Evolutionary conservation across 2,888 invertebrate species (phyloP).

Genomic region (Drosophila koepferae): DNA sequence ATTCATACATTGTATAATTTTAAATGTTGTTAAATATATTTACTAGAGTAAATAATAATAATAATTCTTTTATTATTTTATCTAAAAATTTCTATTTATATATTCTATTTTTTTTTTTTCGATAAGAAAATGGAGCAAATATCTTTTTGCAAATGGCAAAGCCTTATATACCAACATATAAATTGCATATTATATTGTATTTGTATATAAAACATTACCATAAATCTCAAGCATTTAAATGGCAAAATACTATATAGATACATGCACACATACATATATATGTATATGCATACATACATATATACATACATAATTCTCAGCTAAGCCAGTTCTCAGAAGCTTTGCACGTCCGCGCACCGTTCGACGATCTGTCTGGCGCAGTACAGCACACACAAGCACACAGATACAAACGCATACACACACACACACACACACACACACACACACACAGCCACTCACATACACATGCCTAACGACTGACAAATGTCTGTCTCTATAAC

Average conservation of each 20-base stretch:
- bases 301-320: conserved; percentile 26
- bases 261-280: not conserved
- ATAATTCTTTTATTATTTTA: not conserved
- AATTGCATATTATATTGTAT: conserved; percentile 5
- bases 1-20: too few species aligned
- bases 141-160: not conserved
- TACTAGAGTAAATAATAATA: too few species aligned
- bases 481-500: conserved; percentile 62
- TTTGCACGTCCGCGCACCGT: conserved; percentile 58
- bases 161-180: not conserved
- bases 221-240: conserved; percentile 32
- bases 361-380: conserved; percentile 72
- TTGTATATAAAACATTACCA: conserved; percentile 18
- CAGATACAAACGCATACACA: conserved; percentile 20
- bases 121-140: not conserved
- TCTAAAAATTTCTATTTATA: not conserved
- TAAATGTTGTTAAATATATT: too few species aligned
- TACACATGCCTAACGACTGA: conserved; percentile 45
- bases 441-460: not conserved
- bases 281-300: not conserved
- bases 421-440: not conserved
- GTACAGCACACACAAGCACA: conserved; percentile 34
- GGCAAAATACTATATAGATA: conserved; percentile 26
- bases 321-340: conserved; percentile 53
- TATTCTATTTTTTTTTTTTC: not conserved